Conservation (phyloP, 2,797 vertebrate genomes). For the Pseudocheirus occidentalis region DNA sequence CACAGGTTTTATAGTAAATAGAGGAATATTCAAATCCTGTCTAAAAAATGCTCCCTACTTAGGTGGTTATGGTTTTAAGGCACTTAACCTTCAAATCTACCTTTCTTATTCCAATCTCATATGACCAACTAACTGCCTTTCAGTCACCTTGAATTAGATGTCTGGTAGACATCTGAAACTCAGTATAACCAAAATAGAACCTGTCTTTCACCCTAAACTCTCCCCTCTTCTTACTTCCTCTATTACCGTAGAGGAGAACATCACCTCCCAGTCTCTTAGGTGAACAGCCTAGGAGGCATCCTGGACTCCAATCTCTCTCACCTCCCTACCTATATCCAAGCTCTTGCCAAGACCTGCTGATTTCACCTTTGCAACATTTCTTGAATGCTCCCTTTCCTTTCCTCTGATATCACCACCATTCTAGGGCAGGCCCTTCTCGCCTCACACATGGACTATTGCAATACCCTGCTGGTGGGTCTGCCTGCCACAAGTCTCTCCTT, state of each 20-base stretch:
- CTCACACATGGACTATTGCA: not conserved
- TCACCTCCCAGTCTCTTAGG: not conserved
- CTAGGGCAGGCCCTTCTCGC: not conserved
- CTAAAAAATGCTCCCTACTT: not conserved
- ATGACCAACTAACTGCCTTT: not conserved
- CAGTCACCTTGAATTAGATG: not conserved
- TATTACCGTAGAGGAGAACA: not conserved
- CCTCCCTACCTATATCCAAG: not conserved
- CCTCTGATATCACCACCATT: not conserved
- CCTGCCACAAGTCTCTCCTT: not conserved
- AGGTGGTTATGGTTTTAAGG: not conserved
- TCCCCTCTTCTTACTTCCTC: not conserved
- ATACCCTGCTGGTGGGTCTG: not conserved
- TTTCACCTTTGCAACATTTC: not conserved
- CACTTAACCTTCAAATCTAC: not conserved
- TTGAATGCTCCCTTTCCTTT: not conserved
- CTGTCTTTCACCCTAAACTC: not conserved
- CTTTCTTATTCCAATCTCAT: not conserved
- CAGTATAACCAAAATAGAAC: not conserved
- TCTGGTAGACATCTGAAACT: not conserved
- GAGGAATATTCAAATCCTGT: not conserved
- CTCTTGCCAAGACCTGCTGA: not conserved
- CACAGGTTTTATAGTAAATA: not conserved
- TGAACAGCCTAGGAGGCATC: not conserved
- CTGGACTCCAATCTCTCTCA: not conserved